A percentile compares a stretch with the other conserved stretches of the same genome.
Evolutionary conservation across 2,113 vertebrate genomes (phyloP).

Genomic region (Anguilla rostrata): DNA sequence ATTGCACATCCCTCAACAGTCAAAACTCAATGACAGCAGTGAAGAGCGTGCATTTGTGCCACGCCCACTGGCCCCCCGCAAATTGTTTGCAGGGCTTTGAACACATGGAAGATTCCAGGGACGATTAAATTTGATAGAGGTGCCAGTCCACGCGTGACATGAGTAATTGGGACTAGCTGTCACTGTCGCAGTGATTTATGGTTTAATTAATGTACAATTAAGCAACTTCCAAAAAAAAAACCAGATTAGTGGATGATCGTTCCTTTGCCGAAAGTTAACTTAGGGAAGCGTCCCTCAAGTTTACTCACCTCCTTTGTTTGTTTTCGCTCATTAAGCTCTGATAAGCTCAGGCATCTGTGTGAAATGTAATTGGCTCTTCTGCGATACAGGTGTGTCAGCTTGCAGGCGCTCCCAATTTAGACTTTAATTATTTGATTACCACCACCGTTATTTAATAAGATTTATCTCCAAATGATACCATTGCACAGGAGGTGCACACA

Average conservation of each 20-base stretch:
- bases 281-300: background rate
- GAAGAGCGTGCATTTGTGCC: background rate
- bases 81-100: conserved; percentile 26
- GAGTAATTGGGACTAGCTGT: conserved; percentile 72
- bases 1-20: background rate
- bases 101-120: conserved; percentile 42
- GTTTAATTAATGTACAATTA: conserved; percentile 89
- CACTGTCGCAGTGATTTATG: conserved; percentile 85
- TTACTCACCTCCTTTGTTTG: background rate
- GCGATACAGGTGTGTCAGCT: background rate
- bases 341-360: background rate
- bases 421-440: background rate
- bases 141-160: conserved; percentile 54
- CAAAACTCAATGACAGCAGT: background rate
- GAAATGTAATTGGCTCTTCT: background rate
- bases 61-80: background rate
- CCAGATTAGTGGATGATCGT: background rate
- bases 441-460: background rate
- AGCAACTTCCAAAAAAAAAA: conserved; percentile 36
- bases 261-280: background rate
- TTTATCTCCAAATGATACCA: background rate
- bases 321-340: background rate
- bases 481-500: background rate
- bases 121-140: conserved; percentile 48
- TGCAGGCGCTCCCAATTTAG: background rate